Base-by-base conservation (phyloP, 2,888 invertebrate genomes). In the Ectobius pallidus region DNA sequence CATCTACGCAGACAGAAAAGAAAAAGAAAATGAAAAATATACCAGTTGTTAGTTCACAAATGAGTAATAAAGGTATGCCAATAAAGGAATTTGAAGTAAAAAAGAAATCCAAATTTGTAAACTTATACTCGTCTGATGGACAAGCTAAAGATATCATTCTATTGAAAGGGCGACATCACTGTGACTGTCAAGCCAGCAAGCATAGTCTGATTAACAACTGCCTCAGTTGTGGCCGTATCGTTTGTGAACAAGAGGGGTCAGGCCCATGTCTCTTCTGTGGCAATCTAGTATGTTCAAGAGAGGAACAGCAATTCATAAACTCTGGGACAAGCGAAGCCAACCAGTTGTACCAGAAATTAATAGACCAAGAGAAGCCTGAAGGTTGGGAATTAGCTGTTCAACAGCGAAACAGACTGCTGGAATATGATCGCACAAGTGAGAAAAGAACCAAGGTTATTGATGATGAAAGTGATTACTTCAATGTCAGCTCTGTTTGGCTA, bases 231-330 rank as follows among this genome's bases (percentile, higher is more conserved):
- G 99, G 99, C 0, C 88, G 97, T 72, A 93, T 99, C 75, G 93
- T 99, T 4, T 99, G 99, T 83, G 89, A 89, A 71, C 96, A 97
- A 84, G 99, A 99, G 85, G 98, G 99, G 1, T 93, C 97, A 9
- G 99, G 99, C 0, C 96, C 97, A 0, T 99, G 99, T 81, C 87
- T 97, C 58, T 96, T 92, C 81, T 99, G 99, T 85, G 93, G 92
- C 0, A 89, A 89, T 78, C 84, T 95, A 82, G 98, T 99, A 82
- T 92, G 92, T 79, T 91, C 92, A 0, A 86, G 87, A 25, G 91
- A 92, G 74, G 92, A 95, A 80, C 87, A 88, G 79, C 87, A 87
- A 75, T 83, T 92, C 75, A 84, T 93, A 61, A 86, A 87, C 70
- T 83, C 89, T 0, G 89, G 89, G 62, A 87, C 90, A 0, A 92